Percentiles rank a stretch among this genome's conserved stretches.
Conservation (phyloP, 2,797 vertebrate species). For the Hoplostethus mediterraneus region DNA sequence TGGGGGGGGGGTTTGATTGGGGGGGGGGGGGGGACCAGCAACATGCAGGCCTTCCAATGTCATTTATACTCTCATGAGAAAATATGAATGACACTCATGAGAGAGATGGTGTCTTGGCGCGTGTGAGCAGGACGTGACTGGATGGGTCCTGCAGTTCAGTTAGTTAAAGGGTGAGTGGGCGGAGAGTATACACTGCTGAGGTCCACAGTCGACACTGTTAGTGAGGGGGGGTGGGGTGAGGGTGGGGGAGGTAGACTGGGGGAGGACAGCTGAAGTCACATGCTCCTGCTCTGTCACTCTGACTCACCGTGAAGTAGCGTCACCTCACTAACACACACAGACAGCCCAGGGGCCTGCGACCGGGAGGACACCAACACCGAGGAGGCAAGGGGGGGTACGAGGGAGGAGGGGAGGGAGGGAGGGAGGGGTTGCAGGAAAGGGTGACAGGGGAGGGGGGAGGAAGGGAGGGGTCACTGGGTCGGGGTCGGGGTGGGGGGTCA, state of each 20-base stretch:
- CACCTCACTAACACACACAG: constrained; percentile 73
- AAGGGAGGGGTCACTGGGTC: constrained; percentile 32
- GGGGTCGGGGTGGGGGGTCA: constrained; percentile 35
- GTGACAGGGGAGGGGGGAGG: constrained; percentile 32
- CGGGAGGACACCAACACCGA: constrained; percentile 54
- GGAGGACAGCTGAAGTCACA: constrained; percentile 62
- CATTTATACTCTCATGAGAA: constrained; percentile 24
- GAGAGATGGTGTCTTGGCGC: constrained; percentile 17
- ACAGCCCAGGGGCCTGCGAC: constrained; percentile 63
- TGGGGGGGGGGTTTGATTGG: constrained; percentile 1
- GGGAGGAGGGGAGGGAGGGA: neutral
- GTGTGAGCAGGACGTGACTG: neutral
- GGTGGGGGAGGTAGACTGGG: constrained; percentile 7
- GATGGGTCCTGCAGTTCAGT: constrained; percentile 17
- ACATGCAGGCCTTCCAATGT: constrained; percentile 13
- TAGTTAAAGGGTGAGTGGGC: neutral
- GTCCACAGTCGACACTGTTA: neutral
- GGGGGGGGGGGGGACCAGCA: neutral
- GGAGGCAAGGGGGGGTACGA: constrained; percentile 13
- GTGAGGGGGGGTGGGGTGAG: constrained; percentile 1
- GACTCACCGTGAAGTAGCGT: constrained; percentile 69
- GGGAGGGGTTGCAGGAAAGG: constrained; percentile 62
- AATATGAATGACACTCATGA: constrained; percentile 25
- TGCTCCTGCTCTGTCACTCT: constrained; percentile 65
- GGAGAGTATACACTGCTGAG: neutral